These are phyloP conservation scores for Fabriciana adippe DNA, from an alignment of 2,888 invertebrate species.

Conservation along the genomic window DNA sequence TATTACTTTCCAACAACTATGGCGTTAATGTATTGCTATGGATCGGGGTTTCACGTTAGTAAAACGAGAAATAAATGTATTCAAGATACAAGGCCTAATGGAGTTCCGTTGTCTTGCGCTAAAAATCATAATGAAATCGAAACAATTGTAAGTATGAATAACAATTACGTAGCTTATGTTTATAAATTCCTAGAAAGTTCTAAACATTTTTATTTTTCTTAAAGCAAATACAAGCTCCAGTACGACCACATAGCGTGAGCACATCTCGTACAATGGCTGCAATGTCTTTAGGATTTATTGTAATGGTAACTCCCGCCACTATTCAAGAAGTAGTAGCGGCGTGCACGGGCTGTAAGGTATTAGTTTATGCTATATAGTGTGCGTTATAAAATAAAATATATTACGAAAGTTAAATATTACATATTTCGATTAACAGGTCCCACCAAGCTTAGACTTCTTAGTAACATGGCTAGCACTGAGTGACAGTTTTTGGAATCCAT, in stretches of 20 bases:
- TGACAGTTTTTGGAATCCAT: conserved; percentile 95
- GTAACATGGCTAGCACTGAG: conserved; percentile 94
- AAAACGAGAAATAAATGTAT: conserved; percentile 86
- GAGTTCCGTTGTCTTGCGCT: conserved; percentile 65
- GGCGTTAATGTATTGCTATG: conserved; percentile 96
- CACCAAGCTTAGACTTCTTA: conserved; percentile 90
- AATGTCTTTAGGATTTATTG: conserved; percentile 94
- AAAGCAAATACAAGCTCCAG: conserved; percentile 71
- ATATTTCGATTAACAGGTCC: conserved; percentile 79
- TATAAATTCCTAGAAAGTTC: conserved; percentile 1
- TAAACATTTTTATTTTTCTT: conserved; percentile 29
- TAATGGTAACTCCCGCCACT: conserved; percentile 95
- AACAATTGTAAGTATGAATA: conserved; percentile 42
- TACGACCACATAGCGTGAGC: conserved; percentile 88
- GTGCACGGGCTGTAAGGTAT: conserved; percentile 91
- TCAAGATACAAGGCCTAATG: conserved; percentile 66
- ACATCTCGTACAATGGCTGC: conserved; percentile 95
- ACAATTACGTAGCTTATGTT: conserved; percentile 1
- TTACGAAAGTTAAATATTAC: neutral
- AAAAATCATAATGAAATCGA: conserved; percentile 60
- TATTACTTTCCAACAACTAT: conserved; percentile 95
- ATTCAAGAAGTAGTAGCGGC: conserved; percentile 95
- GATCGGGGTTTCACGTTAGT: conserved; percentile 94
- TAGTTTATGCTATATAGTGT: too few species aligned
- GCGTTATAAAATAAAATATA: neutral